These are phyloP conservation scores for Caenorhabditis tropicalis DNA, from an alignment of 1,140 invertebrate genomes.

Conservation along the genomic window DNA sequence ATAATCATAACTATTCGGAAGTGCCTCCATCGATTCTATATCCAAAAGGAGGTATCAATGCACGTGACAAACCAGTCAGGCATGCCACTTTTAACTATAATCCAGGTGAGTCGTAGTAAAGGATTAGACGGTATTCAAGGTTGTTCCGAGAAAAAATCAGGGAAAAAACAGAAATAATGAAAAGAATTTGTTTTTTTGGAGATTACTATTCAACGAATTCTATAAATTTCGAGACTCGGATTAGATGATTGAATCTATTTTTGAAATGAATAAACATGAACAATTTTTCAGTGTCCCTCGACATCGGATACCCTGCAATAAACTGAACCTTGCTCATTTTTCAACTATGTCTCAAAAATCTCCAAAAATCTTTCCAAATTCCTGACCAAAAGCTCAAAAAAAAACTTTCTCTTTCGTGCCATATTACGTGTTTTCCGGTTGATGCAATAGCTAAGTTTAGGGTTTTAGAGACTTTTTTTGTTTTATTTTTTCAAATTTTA, in stretches of 20 bases:
- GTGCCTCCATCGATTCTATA: slow-evolving; percentile 13
- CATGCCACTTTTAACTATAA: slow-evolving; percentile 37
- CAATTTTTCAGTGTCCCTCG: slow-evolving; percentile 51
- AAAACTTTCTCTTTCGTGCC: neutral
- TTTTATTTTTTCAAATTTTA: slow-evolving; percentile 14
- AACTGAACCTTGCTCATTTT: slow-evolving; percentile 40
- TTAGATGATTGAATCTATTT: too few relatives aligned
- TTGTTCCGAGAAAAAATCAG: neutral
- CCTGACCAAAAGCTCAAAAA: slow-evolving; percentile 7
- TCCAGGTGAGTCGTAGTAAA: neutral
- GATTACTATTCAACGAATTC: neutral
- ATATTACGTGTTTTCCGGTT: slow-evolving; percentile 37
- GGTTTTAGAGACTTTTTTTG: neutral
- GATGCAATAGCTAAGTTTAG: slow-evolving; percentile 25
- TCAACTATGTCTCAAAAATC: neutral
- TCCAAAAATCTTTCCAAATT: neutral
- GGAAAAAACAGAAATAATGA: neutral
- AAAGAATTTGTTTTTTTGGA: neutral
- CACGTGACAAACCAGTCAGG: neutral
- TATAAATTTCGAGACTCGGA: too few relatives aligned
- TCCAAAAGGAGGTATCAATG: neutral
- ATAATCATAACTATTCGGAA: slow-evolving; percentile 18
- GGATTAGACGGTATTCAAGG: neutral
- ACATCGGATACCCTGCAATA: slow-evolving; percentile 59
- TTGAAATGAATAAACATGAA: neutral